These are phyloP conservation scores for Rhabdophis nuchalis DNA, from an alignment of 2,797 vertebrate genomes.

Conservation along the genomic window DNA sequence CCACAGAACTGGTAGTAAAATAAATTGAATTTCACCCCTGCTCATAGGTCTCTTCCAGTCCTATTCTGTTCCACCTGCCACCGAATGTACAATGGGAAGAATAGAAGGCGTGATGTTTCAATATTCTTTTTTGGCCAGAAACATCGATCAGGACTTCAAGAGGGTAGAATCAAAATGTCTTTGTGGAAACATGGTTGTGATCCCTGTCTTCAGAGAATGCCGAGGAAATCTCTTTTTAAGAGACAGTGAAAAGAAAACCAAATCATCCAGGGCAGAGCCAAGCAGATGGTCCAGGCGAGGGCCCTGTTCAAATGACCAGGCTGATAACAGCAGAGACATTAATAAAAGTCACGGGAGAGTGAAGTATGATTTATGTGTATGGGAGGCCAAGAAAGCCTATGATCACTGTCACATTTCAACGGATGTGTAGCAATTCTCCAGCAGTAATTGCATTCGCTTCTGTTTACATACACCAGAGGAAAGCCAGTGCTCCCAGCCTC, in stretches of 20 bases:
- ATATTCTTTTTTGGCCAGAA: conserved; percentile 3
- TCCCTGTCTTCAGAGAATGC: conserved; percentile 3
- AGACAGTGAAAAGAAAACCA: conserved; percentile 23
- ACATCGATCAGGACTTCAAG: background rate
- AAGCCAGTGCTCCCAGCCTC: background rate
- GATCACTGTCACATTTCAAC: background rate
- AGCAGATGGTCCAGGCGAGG: background rate
- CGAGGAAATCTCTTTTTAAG: conserved; percentile 19
- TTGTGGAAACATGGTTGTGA: background rate
- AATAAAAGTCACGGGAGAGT: background rate
- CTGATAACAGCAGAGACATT: background rate
- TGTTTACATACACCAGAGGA: background rate
- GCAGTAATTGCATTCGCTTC: conserved; percentile 6
- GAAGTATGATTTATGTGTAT: background rate
- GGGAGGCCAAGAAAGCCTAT: conserved; percentile 21
- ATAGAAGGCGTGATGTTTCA: background rate
- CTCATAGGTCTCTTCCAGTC: background rate
- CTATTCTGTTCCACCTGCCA: background rate
- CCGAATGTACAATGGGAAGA: background rate
- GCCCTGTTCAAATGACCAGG: background rate
- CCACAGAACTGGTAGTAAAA: too few species aligned
- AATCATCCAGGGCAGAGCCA: background rate
- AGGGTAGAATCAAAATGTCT: background rate
- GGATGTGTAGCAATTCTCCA: background rate
- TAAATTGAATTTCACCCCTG: too few species aligned